phyloP scores from a whole-genome alignment of 2,888 invertebrate species.

The Drosophila algonquin region DNA sequence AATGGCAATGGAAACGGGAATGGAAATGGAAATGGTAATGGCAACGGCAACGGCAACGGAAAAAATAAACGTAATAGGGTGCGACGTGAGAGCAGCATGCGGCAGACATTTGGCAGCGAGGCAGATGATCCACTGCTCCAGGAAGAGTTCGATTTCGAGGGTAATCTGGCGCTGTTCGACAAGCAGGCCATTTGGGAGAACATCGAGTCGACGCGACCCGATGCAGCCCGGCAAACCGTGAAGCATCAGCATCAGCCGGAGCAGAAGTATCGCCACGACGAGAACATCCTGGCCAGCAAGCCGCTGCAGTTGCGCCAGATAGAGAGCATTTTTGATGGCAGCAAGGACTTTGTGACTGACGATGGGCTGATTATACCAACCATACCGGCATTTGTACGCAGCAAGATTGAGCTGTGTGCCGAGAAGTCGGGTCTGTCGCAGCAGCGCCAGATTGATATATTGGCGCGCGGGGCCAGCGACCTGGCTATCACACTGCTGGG shows the following conservation, averaged over 20 bases:
- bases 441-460: conserved; percentile 89
- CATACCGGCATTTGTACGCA: conserved; percentile 88
- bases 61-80: conserved; percentile 74
- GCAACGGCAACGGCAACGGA: conserved; percentile 48
- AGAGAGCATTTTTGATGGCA: conserved; percentile 84
- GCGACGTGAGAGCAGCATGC: conserved; percentile 78
- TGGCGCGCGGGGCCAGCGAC: conserved; percentile 93
- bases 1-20: conserved; percentile 56
- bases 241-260: conserved; percentile 73
- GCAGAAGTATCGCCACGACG: conserved; percentile 91
- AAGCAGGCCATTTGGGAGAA: conserved; percentile 92
- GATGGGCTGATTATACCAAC: conserved; percentile 92
- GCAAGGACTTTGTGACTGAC: conserved; percentile 86
- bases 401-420: conserved; percentile 88
- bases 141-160: conserved; percentile 97
- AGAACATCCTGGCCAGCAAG: conserved; percentile 90
- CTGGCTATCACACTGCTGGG: conserved; percentile 93
- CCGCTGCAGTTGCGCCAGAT: conserved; percentile 89
- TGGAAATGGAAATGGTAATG: conserved; percentile 48
- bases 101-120: conserved; percentile 82
- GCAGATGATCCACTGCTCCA: conserved; percentile 82
- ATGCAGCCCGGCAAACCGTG: conserved; percentile 84
- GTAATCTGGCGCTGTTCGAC: conserved; percentile 95
- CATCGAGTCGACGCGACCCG: conserved; percentile 85
- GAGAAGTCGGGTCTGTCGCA: conserved; percentile 88